Evolutionary conservation across 2,888 invertebrate genomes (phyloP), one percentile per base, ranked within the genome.

Genomic region (Parascotia fuliginaria): DNA sequence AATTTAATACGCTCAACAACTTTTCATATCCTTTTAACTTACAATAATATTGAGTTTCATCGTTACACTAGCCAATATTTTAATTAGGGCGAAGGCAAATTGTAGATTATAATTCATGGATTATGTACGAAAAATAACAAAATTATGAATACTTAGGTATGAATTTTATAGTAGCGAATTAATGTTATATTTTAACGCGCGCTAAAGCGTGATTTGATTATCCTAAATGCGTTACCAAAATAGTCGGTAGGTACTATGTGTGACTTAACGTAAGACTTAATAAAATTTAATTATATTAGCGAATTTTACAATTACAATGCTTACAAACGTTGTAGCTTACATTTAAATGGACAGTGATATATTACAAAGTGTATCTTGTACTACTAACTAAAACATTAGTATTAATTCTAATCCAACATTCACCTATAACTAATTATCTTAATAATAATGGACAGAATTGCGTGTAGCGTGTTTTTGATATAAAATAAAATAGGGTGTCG

Each of bases 361-460:
- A 78, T 77, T 87, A 89, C 86, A 86, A 79, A 75, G 85, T 87
- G 85, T 77, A 62, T 52, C 81, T 85, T 86, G 84, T 0, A 40
- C 63, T 63, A 59, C 44, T 70, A 79, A 82, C 78, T 77, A 76
- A 82, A 79, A 78, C 67, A 53, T 78, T 68, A 75, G 63, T 62
- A 69, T 73, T 64, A 64, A 55, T 65, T 75, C 74, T 79, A 82
- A 62, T 65, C 59, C 70, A 81, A 85, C 76, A 75, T 83, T 75
- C 70, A 78, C 79, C 81, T 85, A 83, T 65, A 58, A 42, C 53
- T 65, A 69, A 60, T 60, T 62, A 65, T 65, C 88, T 89, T 89
- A 89, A 55, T 63, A 75, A 77, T 60, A 92, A 87, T 92, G 91
- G 91, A 92, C 91, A 92, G 91, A 89, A 84, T 92, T 89, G 91